Evolutionary conservation across 2,888 invertebrate species (phyloP), one percentile per base, ranked within the genome.

Genomic region (Aphidoletes aphidimyza): DNA sequence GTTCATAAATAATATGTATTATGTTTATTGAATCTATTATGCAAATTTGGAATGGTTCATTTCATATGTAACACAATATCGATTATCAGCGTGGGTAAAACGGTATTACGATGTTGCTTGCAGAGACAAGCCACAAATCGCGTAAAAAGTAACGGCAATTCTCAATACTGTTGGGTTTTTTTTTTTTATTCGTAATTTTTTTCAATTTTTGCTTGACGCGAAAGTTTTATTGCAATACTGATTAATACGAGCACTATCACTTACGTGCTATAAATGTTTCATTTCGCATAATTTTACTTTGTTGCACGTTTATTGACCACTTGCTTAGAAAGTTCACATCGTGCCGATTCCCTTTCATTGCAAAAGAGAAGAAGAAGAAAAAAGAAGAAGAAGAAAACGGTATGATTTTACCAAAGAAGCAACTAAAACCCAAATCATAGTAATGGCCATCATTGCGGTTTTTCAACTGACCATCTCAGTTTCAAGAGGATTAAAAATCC

Each of bases 181-280:
- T n/a, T n/a, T n/a, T n/a, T n/a, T n/a, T n/a, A n/a, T n/a, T n/a
- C n/a, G n/a, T n/a, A n/a, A n/a, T n/a, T n/a, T n/a, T n/a, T n/a
- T n/a, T n/a, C 1, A 11, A 30, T 69, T 69, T 69, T 30, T 69
- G 47, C 47, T 14, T 17, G 11, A 17, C 34, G 69, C 69, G 69
- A 69, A 69, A 69, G 69, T 69, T 69, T 69, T 69, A 69, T 69
- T 69, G 69, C 69, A 69, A 17, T 69, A 69, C 30, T 69, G 69
- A 69, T 69, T 69, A 11, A 30, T 14, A 69, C 69, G 69, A 30
- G n/a, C 69, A 69, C 30, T 69, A 30, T n/a, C 69, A 69, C 26
- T 69, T 69, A 69, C 69, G 69, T 69, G 69, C 69, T 69, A 69
- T 69, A 30, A 69, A 30, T 30, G 14, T 69, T 69, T 69, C 30